A percentile compares a stretch with the other conserved stretches of the same genome.
Conservation (phyloP, 2,113 vertebrate genomes). For the Danionella cerebrum region DNA sequence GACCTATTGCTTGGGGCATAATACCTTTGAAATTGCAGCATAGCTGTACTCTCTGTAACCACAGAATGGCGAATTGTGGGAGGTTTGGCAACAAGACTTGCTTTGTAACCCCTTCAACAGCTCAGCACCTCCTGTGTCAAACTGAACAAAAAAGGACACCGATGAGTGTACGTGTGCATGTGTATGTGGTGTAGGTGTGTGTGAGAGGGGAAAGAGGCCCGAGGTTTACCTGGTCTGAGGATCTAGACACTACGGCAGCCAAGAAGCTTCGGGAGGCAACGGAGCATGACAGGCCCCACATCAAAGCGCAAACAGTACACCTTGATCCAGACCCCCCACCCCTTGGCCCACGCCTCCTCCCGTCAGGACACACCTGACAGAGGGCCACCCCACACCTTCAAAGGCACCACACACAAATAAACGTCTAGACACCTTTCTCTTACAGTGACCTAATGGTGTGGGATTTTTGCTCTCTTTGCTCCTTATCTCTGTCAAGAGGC, state of each 20-base stretch:
- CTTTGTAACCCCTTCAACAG: conserved; percentile 33
- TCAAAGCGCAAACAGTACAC: conserved; percentile 74
- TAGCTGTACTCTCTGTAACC: conserved; percentile 43
- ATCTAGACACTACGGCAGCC: conserved; percentile 77
- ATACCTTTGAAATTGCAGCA: conserved; percentile 45
- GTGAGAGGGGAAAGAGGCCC: conserved; percentile 25
- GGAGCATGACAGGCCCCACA: conserved; percentile 69
- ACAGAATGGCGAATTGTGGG: conserved; percentile 42
- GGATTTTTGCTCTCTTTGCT: conserved; percentile 44
- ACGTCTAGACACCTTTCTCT: conserved; percentile 74
- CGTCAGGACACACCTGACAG: conserved; percentile 37
- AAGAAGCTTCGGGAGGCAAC: conserved; percentile 64
- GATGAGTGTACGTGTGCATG: background rate
- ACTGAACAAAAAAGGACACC: conserved; percentile 19
- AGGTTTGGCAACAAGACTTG: conserved; percentile 41
- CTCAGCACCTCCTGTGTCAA: conserved; percentile 37
- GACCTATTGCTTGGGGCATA: conserved; percentile 40
- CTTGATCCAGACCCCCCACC: conserved; percentile 71
- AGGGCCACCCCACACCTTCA: conserved; percentile 74
- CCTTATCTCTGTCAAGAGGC: conserved; percentile 15
- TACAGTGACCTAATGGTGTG: conserved; percentile 63
- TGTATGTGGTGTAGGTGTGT: background rate
- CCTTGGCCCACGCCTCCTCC: conserved; percentile 8
- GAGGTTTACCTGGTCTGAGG: conserved; percentile 67
- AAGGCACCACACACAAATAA: conserved; percentile 65